Evolutionary conservation across 2,113 vertebrate species (phyloP).

Genomic region (Prunella himalayana): DNA sequence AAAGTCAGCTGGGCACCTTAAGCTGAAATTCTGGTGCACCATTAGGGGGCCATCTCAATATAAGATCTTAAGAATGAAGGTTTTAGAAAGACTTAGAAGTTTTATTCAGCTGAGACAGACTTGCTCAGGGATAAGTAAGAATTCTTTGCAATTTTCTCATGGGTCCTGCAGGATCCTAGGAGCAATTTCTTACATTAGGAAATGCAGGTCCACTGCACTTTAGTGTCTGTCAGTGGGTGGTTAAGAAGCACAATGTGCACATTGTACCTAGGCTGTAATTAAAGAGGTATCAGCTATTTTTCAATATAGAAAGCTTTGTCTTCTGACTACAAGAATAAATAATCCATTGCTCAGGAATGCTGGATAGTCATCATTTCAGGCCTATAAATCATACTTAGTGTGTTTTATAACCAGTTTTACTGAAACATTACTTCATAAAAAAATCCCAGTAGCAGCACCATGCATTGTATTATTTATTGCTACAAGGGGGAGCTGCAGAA

Average conservation of each 20-base stretch:
- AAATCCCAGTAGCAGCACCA: background rate
- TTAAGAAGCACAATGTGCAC: constrained; percentile 19
- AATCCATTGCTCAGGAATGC: constrained; percentile 6
- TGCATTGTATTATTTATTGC: background rate
- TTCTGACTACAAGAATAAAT: constrained; percentile 12
- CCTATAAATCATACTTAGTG: background rate
- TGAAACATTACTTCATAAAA: background rate
- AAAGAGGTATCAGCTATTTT: constrained; percentile 42
- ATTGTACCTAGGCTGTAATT: constrained; percentile 29
- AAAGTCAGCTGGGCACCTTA: constrained; percentile 29
- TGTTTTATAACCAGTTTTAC: background rate
- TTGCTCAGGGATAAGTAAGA: constrained; percentile 20
- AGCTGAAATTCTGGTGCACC: background rate
- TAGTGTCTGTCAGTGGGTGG: constrained; percentile 23
- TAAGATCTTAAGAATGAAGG: constrained; percentile 14
- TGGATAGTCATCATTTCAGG: background rate
- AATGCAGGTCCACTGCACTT: constrained; percentile 27
- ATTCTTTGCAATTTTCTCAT: constrained; percentile 59
- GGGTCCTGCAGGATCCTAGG: constrained; percentile 20
- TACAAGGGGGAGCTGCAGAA: background rate
- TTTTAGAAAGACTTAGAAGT: constrained; percentile 4
- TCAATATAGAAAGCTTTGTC: constrained; percentile 35
- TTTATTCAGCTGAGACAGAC: background rate
- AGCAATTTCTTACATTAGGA: constrained; percentile 21
- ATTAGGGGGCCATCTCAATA: constrained; percentile 26